Evolutionary conservation across 2,797 vertebrate genomes (phyloP).

Genomic region (Danio tinwini): DNA sequence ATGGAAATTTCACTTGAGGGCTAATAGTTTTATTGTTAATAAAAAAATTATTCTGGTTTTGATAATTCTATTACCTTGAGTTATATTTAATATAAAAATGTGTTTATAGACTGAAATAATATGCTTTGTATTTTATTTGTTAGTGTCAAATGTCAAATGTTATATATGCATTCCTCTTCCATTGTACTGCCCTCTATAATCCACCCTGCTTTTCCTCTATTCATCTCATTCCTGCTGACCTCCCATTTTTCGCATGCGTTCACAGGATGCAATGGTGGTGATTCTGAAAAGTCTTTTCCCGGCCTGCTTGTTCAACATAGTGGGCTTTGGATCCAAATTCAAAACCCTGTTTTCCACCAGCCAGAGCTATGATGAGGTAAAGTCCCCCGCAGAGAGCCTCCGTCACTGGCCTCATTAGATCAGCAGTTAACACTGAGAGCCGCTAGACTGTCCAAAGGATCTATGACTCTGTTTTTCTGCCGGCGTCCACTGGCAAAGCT

Average conservation of each 20-base stretch:
- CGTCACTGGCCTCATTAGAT: constrained; percentile 23
- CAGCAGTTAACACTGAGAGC: background rate
- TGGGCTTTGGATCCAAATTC: constrained; percentile 92
- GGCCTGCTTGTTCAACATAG: constrained; percentile 88
- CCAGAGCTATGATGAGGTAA: constrained; percentile 90
- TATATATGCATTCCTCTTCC: too few relatives aligned
- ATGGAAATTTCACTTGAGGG: too few relatives aligned
- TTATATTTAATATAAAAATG: too few relatives aligned
- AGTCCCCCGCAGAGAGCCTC: constrained; percentile 8
- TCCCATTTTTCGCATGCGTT: constrained; percentile 18
- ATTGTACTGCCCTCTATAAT: too few relatives aligned
- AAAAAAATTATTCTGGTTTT: too few relatives aligned
- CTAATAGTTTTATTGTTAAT: too few relatives aligned
- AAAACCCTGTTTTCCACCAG: constrained; percentile 89
- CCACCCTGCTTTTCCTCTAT: too few relatives aligned
- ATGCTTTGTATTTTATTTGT: too few relatives aligned
- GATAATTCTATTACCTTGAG: too few relatives aligned
- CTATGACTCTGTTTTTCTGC: background rate
- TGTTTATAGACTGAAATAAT: too few relatives aligned
- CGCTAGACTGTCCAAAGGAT: background rate
- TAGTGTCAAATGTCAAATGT: too few relatives aligned
- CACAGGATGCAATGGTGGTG: constrained; percentile 91
- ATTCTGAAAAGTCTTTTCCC: constrained; percentile 92
- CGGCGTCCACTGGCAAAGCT: background rate
- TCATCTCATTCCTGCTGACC: too few relatives aligned